These are phyloP conservation scores for Fopius arisanus DNA, from an alignment of 1,140 invertebrate genomes.

Conservation along the genomic window DNA sequence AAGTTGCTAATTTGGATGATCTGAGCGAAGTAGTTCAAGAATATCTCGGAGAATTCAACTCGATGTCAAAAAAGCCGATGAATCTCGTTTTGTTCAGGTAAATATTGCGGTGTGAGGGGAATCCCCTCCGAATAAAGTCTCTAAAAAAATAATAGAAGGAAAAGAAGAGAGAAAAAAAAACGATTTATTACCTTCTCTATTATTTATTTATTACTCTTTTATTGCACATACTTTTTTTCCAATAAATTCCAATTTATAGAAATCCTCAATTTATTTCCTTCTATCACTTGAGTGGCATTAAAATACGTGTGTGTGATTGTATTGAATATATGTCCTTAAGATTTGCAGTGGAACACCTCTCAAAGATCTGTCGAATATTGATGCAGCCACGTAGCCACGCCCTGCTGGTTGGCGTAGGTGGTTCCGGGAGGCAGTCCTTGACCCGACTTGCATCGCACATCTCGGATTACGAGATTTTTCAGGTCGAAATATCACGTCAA, in stretches of 20 bases:
- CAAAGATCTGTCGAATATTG: constrained; percentile 88
- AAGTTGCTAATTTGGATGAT: constrained; percentile 84
- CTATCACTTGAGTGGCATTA: neutral
- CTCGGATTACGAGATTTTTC: constrained; percentile 90
- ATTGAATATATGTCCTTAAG: constrained; percentile 60
- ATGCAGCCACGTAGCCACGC: constrained; percentile 89
- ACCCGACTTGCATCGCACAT: constrained; percentile 90
- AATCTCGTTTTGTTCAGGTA: constrained; percentile 92
- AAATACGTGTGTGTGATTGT: neutral
- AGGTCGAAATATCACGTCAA: constrained; percentile 89
- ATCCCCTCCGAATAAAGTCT: no score
- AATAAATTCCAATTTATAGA: neutral
- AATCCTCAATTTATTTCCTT: neutral
- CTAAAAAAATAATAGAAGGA: no score
- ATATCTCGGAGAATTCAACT: constrained; percentile 92
- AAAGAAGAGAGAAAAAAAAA: no score
- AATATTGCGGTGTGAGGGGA: no score
- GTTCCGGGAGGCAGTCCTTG: constrained; percentile 90
- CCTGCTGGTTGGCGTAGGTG: constrained; percentile 87
- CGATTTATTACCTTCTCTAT: neutral
- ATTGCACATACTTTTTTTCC: no score
- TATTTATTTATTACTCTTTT: constrained; percentile 25
- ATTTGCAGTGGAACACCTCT: constrained; percentile 94
- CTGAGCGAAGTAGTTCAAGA: constrained; percentile 82
- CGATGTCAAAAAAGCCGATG: constrained; percentile 97